phyloP scores from a whole-genome alignment of 2,797 vertebrate genomes.

The Gallinago solitaria region DNA sequence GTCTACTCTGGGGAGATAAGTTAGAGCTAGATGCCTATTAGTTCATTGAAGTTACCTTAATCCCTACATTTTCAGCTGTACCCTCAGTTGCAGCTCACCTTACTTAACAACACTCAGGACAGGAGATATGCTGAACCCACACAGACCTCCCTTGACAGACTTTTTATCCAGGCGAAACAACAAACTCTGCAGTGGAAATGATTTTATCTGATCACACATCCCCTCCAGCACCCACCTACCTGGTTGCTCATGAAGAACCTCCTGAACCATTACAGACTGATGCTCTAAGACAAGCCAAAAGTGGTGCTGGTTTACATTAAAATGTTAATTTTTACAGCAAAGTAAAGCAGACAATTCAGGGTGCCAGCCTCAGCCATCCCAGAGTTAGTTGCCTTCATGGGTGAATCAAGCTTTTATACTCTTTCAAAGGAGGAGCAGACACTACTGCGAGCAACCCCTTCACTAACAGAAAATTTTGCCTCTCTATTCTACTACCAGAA shows the following conservation, averaged over 20 bases:
- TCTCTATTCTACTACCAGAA: background rate
- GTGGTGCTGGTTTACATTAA: background rate
- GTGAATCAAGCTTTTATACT: background rate
- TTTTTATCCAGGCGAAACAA: background rate
- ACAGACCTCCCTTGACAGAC: background rate
- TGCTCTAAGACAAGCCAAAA: background rate
- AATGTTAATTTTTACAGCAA: background rate
- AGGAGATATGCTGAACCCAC: background rate
- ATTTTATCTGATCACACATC: background rate
- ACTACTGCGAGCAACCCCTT: background rate
- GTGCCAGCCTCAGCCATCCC: background rate
- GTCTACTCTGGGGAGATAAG: background rate
- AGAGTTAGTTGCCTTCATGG: accelerated
- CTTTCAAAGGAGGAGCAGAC: background rate
- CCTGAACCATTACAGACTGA: background rate
- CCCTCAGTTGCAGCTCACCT: background rate
- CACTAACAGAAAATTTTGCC: background rate
- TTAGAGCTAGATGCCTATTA: background rate
- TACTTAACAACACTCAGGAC: background rate
- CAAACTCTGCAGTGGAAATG: accelerated
- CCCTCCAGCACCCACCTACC: background rate
- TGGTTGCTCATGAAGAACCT: background rate
- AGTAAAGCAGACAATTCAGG: background rate
- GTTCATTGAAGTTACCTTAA: background rate
- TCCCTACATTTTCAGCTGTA: background rate